Percentiles rank a stretch among this genome's conserved stretches.
These are phyloP conservation scores for Hippocampus zosterae DNA, from an alignment of 2,113 vertebrate genomes.

Conservation along the genomic window DNA sequence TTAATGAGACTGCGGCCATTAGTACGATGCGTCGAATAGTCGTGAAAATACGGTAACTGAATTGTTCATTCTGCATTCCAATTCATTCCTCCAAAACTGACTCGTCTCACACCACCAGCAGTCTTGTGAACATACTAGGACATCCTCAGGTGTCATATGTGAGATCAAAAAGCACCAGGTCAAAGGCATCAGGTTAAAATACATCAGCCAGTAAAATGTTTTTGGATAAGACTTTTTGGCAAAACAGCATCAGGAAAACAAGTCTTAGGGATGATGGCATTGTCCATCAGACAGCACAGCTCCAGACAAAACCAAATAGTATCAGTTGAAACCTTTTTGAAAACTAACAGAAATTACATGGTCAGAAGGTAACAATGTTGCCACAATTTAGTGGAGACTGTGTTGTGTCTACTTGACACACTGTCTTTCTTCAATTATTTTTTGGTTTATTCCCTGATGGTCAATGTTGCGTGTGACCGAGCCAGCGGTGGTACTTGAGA, in stretches of 20 bases:
- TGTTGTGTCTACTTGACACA: background rate
- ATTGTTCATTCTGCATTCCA: slow-evolving; percentile 32
- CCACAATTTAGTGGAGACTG: background rate
- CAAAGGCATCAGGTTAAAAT: background rate
- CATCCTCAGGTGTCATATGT: background rate
- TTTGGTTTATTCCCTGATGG: background rate
- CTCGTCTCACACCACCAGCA: slow-evolving; percentile 5
- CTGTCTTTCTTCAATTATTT: too few relatives aligned
- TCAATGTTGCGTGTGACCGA: background rate
- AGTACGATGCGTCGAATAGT: too few relatives aligned
- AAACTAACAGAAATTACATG: background rate
- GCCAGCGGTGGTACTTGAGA: slow-evolving; percentile 39
- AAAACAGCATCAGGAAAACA: background rate
- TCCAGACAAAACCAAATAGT: background rate
- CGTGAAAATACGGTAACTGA: too few relatives aligned
- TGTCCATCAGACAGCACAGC: background rate
- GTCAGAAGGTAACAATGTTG: background rate
- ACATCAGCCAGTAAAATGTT: background rate
- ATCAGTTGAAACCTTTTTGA: background rate
- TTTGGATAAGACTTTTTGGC: background rate
- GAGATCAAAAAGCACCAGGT: background rate
- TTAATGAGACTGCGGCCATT: too few relatives aligned
- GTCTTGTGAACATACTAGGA: background rate
- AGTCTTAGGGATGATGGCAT: background rate
- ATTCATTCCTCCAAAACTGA: background rate